Conservation (phyloP, 2,888 invertebrate genomes). For the Norana najaformis region DNA sequence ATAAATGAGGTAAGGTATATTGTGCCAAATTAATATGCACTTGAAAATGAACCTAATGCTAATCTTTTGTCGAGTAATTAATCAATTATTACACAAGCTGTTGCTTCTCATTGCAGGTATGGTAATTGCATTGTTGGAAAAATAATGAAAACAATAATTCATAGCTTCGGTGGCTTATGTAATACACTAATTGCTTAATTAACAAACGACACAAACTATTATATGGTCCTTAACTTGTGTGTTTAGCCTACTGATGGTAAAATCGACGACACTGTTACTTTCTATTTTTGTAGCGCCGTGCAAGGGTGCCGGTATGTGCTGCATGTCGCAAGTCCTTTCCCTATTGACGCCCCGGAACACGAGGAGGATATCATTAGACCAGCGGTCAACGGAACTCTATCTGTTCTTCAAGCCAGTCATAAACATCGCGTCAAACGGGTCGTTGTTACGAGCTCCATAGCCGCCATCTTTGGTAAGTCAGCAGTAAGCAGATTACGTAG, state of each 20-base stretch:
- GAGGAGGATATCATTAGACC: conserved; percentile 63
- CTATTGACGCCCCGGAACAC: conserved; percentile 55
- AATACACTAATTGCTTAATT: too few species aligned
- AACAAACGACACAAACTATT: neutral
- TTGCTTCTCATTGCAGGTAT: neutral
- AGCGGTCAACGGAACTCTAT: conserved; percentile 65
- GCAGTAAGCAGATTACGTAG: neutral
- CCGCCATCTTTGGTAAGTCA: conserved; percentile 57
- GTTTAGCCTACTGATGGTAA: neutral
- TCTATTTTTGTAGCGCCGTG: conserved; percentile 52
- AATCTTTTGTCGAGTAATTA: neutral
- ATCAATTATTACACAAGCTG: neutral
- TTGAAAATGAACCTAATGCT: neutral
- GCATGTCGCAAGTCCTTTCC: conserved; percentile 64
- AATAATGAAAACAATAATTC: neutral
- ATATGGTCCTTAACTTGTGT: neutral
- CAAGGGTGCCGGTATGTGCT: conserved; percentile 63
- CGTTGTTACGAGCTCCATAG: conserved; percentile 65
- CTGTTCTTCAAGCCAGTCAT: conserved; percentile 64
- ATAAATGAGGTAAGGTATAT: neutral
- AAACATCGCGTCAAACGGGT: conserved; percentile 64
- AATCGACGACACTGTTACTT: neutral
- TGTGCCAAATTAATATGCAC: neutral
- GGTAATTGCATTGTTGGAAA: too few species aligned
- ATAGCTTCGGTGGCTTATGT: neutral